phyloP scores from a whole-genome alignment of 2,113 vertebrate genomes.

The Nicator chloris region DNA sequence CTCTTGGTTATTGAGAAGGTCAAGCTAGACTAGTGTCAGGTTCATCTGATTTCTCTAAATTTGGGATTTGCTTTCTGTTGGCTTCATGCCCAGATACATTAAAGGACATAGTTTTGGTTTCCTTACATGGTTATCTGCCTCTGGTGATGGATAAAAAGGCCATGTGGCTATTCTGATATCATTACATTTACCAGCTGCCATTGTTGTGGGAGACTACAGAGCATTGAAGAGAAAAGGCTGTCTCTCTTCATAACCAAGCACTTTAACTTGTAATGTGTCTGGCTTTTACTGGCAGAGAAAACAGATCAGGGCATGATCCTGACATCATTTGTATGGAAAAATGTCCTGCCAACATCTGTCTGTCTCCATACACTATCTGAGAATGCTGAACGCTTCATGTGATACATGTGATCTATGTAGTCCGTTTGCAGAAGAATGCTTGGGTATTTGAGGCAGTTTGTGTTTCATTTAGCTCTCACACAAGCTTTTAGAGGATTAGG shows the following conservation, averaged over 20 bases:
- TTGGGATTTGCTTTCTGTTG: not conserved
- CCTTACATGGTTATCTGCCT: not conserved
- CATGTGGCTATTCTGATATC: constrained; percentile 19
- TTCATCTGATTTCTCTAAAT: constrained; percentile 12
- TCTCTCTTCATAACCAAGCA: constrained; percentile 19
- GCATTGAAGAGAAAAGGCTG: not conserved
- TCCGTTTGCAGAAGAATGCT: constrained; percentile 1
- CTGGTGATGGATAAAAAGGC: constrained; percentile 17
- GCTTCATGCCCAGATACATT: constrained; percentile 9
- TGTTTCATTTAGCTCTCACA: not conserved
- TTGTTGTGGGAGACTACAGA: not conserved
- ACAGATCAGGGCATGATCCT: not conserved
- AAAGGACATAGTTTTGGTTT: not conserved
- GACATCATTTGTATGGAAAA: not conserved
- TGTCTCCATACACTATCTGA: not conserved
- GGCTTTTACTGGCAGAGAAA: not conserved
- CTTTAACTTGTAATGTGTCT: not conserved
- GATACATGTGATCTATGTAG: not conserved
- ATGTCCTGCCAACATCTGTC: not conserved
- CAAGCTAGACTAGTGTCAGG: not conserved
- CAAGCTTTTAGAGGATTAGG: not conserved
- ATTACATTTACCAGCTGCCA: constrained; percentile 37
- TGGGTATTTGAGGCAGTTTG: not conserved
- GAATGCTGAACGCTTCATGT: not conserved
- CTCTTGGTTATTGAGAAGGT: not conserved